These are phyloP conservation scores for Noctuana brunneofusca DNA, from an alignment of 2,888 invertebrate genomes.

Conservation along the genomic window DNA sequence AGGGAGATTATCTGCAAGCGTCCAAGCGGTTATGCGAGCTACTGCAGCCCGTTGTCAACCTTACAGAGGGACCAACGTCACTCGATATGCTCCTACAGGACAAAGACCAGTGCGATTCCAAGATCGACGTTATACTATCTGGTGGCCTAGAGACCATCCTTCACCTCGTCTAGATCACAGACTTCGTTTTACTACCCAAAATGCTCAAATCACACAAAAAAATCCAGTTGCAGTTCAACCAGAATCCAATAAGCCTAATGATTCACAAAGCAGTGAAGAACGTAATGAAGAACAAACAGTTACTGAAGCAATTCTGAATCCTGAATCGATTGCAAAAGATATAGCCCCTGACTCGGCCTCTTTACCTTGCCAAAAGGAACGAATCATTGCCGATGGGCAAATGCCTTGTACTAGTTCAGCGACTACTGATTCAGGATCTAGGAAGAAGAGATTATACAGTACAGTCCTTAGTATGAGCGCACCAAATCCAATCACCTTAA, in stretches of 20 bases:
- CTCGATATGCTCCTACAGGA: slow-evolving; percentile 70
- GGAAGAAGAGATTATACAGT: slow-evolving; percentile 78
- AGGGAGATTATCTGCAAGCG: slow-evolving; percentile 66
- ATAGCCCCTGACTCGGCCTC: slow-evolving; percentile 42
- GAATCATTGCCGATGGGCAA: slow-evolving; percentile 54
- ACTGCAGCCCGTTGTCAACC: slow-evolving; percentile 64
- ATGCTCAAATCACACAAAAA: slow-evolving; percentile 40
- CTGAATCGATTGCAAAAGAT: slow-evolving; percentile 35
- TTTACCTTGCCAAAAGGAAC: slow-evolving; percentile 46
- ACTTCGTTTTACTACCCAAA: slow-evolving; percentile 44
- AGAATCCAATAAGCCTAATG: slow-evolving; percentile 43
- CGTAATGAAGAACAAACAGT: slow-evolving; percentile 37
- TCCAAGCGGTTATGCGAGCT: slow-evolving; percentile 68
- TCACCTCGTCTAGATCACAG: slow-evolving; percentile 57
- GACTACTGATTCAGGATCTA: slow-evolving; percentile 55
- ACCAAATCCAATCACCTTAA: slow-evolving; percentile 59
- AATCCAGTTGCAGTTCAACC: slow-evolving; percentile 37
- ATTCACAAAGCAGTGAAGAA: slow-evolving; percentile 44
- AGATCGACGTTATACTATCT: slow-evolving; percentile 63
- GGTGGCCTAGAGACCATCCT: slow-evolving; percentile 69
- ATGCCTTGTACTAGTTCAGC: slow-evolving; percentile 65
- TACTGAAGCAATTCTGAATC: too few relatives aligned
- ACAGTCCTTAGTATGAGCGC: slow-evolving; percentile 79
- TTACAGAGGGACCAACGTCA: slow-evolving; percentile 72
- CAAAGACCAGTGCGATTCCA: slow-evolving; percentile 63